A percentile compares a stretch with the other conserved stretches of the same genome.
Evolutionary conservation across 1,140 invertebrate genomes (phyloP).

Genomic region (Chironomus striatipennis): DNA sequence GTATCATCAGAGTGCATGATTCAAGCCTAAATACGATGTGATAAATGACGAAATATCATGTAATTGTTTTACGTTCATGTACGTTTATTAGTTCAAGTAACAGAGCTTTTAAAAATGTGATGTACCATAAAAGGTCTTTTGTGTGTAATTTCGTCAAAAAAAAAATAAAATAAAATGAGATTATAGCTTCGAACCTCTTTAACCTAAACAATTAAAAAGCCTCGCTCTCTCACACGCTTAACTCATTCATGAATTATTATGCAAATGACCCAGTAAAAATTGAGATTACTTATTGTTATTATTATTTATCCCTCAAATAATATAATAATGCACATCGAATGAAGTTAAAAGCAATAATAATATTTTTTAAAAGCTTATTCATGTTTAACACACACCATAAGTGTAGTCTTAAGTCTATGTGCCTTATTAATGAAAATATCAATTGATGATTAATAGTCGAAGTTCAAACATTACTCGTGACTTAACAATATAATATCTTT

Average conservation of each 20-base stretch:
- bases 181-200: slow-evolving; percentile 1
- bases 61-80: background rate
- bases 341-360: too few species aligned
- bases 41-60: slow-evolving; percentile 13
- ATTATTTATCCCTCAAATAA: background rate
- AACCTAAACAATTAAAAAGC: slow-evolving; percentile 2
- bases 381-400: background rate
- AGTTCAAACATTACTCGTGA: slow-evolving; percentile 9
- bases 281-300: background rate
- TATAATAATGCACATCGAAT: too few species aligned
- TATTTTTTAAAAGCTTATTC: slow-evolving; percentile 18
- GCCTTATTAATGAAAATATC: slow-evolving; percentile 24
- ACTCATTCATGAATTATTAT: background rate
- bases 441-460: slow-evolving; percentile 11
- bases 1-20: background rate
- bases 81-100: background rate
- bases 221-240: background rate
- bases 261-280: background rate
- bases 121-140: slow-evolving; percentile 2
- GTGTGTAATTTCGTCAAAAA: background rate
- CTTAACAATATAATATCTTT: slow-evolving; percentile 16
- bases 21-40: background rate
- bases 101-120: background rate
- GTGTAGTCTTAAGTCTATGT: background rate
- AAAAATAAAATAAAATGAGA: background rate